Conservation (phyloP, 2,113 vertebrate species). For the Dermatemys mawii region DNA sequence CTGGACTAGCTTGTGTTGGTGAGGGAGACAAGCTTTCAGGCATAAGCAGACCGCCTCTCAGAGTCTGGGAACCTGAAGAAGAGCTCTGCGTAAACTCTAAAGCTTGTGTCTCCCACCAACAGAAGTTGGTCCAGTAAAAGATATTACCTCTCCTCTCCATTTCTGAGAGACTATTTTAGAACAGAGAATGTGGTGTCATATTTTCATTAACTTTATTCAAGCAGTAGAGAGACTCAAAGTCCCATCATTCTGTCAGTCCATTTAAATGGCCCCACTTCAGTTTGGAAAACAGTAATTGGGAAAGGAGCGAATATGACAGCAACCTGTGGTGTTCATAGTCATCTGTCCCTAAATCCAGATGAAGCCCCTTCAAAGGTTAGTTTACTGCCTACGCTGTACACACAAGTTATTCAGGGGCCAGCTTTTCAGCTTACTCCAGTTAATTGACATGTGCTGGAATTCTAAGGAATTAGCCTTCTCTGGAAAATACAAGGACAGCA, state of each 20-base stretch:
- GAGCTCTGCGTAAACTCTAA: neutral
- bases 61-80: neutral
- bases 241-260: neutral
- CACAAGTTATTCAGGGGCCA: neutral
- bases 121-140: neutral
- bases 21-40: neutral
- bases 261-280: neutral
- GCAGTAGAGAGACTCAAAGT: conserved; percentile 53
- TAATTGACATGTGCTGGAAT: neutral
- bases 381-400: neutral
- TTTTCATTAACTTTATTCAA: accelerated
- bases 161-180: neutral
- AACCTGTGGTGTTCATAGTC: neutral
- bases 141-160: neutral
- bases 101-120: neutral
- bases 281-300: neutral
- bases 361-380: neutral
- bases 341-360: neutral
- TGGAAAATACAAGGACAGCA: neutral
- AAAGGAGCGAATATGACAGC: neutral
- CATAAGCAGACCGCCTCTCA: neutral
- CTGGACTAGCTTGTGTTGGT: neutral
- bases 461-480: neutral
- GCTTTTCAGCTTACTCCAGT: neutral
- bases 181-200: neutral